These are phyloP conservation scores for Opisthocomus hoazin DNA, from an alignment of 2,113 vertebrate genomes.

Conservation along the genomic window DNA sequence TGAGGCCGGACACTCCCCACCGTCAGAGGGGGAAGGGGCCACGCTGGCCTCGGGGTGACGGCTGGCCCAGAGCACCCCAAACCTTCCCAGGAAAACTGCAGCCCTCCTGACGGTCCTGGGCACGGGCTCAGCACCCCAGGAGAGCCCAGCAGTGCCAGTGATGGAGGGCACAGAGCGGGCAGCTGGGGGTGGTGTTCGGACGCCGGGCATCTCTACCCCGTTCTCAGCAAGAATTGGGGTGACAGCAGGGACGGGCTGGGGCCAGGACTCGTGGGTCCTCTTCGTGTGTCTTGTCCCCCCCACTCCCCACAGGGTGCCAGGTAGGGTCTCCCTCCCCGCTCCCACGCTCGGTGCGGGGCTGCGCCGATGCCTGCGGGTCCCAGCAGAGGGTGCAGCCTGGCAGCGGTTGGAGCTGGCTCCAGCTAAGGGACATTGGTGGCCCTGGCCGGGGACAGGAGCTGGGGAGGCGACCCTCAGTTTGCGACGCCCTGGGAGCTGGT, in stretches of 20 bases:
- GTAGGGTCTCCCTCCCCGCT: not conserved
- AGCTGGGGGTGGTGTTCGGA: not conserved
- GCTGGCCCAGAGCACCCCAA: not conserved
- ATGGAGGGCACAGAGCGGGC: not conserved
- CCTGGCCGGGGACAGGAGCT: not conserved
- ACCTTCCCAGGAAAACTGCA: not conserved
- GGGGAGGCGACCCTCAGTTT: not conserved
- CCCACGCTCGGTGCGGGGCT: not conserved
- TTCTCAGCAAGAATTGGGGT: not conserved
- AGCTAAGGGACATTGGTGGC: not conserved
- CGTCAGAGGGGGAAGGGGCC: not conserved
- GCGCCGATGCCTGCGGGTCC: constrained; percentile 33
- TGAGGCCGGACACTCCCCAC: not conserved
- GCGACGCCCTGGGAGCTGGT: too few relatives aligned
- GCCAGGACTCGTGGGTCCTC: not conserved
- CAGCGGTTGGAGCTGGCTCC: constrained; percentile 4
- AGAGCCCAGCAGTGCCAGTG: fast-evolving
- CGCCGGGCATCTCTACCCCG: not conserved
- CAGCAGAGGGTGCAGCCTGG: constrained; percentile 60
- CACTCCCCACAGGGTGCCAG: not conserved
- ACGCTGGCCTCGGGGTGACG: fast-evolving
- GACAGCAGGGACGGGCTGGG: not conserved
- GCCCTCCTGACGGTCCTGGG: not conserved
- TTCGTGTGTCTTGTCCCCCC: not conserved
- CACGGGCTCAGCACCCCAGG: not conserved